These are phyloP conservation scores for Stenurella melanura DNA, from an alignment of 2,888 invertebrate genomes.

Conservation along the genomic window DNA sequence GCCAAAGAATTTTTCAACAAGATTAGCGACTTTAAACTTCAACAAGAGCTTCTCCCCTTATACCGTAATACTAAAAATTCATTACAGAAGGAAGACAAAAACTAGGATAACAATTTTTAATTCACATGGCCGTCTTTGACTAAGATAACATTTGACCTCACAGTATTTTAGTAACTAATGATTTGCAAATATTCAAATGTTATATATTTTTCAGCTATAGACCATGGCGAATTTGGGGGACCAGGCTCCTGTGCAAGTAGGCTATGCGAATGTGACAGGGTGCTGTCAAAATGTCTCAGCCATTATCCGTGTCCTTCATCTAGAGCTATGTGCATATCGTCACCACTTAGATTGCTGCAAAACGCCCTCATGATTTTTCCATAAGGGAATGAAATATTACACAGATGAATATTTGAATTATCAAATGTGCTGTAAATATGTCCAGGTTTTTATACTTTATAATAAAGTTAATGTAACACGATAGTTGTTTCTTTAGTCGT, in stretches of 20 bases:
- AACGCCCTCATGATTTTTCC: slow-evolving; percentile 80
- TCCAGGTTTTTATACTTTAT: slow-evolving; percentile 8
- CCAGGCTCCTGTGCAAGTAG: slow-evolving; percentile 83
- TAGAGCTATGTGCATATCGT: slow-evolving; percentile 84
- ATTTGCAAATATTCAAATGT: not conserved
- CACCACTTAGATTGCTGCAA: slow-evolving; percentile 83
- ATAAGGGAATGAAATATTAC: slow-evolving; percentile 23
- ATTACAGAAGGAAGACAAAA: no score
- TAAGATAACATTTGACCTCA: no score
- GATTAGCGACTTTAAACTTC: no score
- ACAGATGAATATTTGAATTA: slow-evolving; percentile 53
- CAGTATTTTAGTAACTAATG: not conserved
- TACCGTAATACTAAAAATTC: no score
- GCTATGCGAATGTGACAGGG: slow-evolving; percentile 89
- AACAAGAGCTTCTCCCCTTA: no score
- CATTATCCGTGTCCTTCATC: slow-evolving; percentile 83
- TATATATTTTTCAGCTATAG: slow-evolving; percentile 72
- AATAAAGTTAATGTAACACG: slow-evolving; percentile 19
- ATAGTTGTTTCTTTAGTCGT: not conserved
- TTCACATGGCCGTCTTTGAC: no score
- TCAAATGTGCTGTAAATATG: slow-evolving; percentile 21
- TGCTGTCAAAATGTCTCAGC: slow-evolving; percentile 86
- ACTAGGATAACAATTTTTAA: no score
- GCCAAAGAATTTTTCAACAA: no score
- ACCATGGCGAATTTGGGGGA: slow-evolving; percentile 77